phyloP scores from a whole-genome alignment of 2,888 invertebrate genomes.

The Calliphora vomitoria region DNA sequence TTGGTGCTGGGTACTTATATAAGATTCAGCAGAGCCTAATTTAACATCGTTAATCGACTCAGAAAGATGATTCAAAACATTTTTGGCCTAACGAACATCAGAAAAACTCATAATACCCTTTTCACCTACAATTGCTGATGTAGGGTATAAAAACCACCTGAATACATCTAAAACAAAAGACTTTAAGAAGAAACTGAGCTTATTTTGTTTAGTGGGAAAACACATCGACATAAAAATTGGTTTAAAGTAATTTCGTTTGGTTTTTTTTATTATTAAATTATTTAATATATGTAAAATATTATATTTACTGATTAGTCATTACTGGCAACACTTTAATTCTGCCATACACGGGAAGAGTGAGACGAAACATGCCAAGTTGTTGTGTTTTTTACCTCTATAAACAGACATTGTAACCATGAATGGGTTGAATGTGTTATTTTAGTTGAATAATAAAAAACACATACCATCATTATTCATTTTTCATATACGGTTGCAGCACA shows the following conservation, averaged over 20 bases:
- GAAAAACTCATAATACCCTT: no score
- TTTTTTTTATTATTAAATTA: conserved; percentile 44
- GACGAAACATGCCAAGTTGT: conserved; percentile 15
- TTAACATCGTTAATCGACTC: no score
- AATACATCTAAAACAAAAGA: conserved; percentile 28
- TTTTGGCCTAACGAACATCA: no score
- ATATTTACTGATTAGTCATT: conserved; percentile 66
- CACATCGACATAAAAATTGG: conserved; percentile 35
- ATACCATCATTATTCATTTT: conserved; percentile 6
- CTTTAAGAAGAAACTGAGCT: conserved; percentile 16
- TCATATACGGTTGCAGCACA: neutral
- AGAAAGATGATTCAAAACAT: no score
- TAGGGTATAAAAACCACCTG: no score
- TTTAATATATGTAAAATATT: conserved; percentile 62
- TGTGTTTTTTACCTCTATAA: neutral
- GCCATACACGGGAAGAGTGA: neutral
- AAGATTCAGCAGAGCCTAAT: no score
- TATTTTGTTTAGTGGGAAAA: neutral
- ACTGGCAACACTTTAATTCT: conserved; percentile 62
- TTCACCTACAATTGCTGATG: no score
- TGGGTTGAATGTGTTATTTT: conserved; percentile 44
- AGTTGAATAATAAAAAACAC: conserved; percentile 35
- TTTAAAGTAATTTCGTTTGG: conserved; percentile 49
- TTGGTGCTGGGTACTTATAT: no score
- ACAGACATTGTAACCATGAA: conserved; percentile 30